Evolutionary conservation across 2,797 vertebrate species (phyloP), one percentile per base, ranked within the genome.

Genomic region (Sebastes oblongus): DNA sequence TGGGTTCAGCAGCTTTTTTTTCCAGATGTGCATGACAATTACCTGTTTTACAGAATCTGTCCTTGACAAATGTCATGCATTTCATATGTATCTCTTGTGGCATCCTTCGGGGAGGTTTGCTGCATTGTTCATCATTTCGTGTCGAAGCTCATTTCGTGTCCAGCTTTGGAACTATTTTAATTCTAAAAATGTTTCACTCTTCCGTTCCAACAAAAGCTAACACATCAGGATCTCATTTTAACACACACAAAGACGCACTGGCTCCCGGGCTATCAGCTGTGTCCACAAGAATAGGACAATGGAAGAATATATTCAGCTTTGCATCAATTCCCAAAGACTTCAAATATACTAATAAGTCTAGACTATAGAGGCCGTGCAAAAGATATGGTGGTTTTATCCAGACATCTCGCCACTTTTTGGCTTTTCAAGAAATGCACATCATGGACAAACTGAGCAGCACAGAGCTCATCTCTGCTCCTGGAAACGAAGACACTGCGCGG

Each of bases 141-240:
- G 66, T 46, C 65, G 54, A 54, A 50, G 20, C 25, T 62, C 4
- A 66, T 56, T 65, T 71, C 16, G 54, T 11, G 32, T 77, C 61
- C 25, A 58, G 24, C n/a, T 65, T 64, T 62, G 30, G 30, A 65
- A 39, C 25, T 58, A 75, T 67, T 20, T 12, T 2, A 39, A 42
- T 61, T 60, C 16, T 24, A 56, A 52, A 52, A 62, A 29, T 6
- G 8, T 12, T 24, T 12, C 58, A 32, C 12, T 55, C 34, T 18
- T 54, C 36, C 52, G 6, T 66, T 72, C 42, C 27, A 73, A 67
- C 25, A 75, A 81, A 83, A 72, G 39, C 67, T 20, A 16, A 54
- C 34, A 68, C 66, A 86, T 85, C 58, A 72, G 62, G 80, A 86
- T 81, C 54, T 71, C 20, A 85, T 85, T 86, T 81, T 22, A 72